Conservation (phyloP, 2,113 vertebrate genomes). For the Dryoscopus gambensis region DNA sequence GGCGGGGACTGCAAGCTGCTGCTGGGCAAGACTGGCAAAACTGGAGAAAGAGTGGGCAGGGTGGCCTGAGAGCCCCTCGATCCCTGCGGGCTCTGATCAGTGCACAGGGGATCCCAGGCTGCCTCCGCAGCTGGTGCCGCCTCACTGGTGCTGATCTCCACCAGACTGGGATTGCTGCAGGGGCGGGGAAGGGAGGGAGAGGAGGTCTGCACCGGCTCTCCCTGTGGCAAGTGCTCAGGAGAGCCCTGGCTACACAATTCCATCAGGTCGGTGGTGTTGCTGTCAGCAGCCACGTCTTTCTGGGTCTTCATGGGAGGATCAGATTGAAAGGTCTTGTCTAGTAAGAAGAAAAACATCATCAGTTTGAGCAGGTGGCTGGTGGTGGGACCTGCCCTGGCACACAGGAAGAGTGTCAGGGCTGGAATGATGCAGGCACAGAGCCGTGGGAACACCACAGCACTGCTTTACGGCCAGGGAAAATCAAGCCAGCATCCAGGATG, state of each 20-base stretch:
- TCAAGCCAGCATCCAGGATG: neutral
- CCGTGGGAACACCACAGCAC: neutral
- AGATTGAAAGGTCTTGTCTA: neutral
- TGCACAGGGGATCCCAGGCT: rapidly evolving
- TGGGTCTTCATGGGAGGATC: neutral
- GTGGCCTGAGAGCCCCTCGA: rapidly evolving
- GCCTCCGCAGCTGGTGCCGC: rapidly evolving
- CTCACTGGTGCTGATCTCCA: neutral
- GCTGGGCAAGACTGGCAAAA: neutral
- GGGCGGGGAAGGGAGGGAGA: neutral
- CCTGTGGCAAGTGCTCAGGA: rapidly evolving
- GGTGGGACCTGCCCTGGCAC: neutral
- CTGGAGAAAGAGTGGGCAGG: neutral
- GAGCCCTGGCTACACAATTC: neutral
- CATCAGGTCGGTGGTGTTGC: neutral
- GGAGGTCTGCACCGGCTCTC: neutral
- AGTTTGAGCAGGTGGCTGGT: neutral
- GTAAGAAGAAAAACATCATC: neutral
- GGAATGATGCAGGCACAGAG: neutral
- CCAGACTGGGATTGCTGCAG: rapidly evolving
- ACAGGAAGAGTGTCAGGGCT: neutral
- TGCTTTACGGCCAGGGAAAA: neutral
- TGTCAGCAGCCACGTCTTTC: neutral
- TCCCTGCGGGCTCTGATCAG: rapidly evolving
- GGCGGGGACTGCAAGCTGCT: neutral